These are phyloP conservation scores for Bellardia pandia DNA, from an alignment of 2,888 invertebrate species.

Conservation along the genomic window DNA sequence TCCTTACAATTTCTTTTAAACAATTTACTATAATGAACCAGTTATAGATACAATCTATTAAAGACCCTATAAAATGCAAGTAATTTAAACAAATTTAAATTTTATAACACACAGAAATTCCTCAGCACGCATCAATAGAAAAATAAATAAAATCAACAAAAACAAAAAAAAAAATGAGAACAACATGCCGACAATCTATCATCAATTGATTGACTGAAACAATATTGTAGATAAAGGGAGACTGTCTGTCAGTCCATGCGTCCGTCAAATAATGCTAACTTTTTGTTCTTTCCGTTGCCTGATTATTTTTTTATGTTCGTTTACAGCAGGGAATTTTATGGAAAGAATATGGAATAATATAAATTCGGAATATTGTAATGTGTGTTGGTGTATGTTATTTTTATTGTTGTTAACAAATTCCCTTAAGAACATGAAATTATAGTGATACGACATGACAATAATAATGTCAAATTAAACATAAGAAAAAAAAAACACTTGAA, in stretches of 20 bases:
- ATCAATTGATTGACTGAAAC: constrained; percentile 39
- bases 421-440: constrained; percentile 29
- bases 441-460: constrained; percentile 10
- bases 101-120: background rate
- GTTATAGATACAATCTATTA: background rate
- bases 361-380: background rate
- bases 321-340: constrained; percentile 1
- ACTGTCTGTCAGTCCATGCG: background rate
- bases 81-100: constrained; percentile 14
- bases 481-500: background rate
- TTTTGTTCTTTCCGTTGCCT: background rate
- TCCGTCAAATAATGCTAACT: background rate
- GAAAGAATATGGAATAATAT: background rate
- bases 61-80: background rate
- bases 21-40: background rate
- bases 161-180: background rate
- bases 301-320: background rate
- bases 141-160: background rate
- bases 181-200: background rate
- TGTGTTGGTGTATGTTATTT: background rate
- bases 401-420: constrained; percentile 25
- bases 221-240: background rate
- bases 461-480: constrained; percentile 9
- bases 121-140: background rate
- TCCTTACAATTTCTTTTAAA: background rate